These are phyloP conservation scores for Neocrepidodera transversa DNA, from an alignment of 2,888 invertebrate species.

Conservation along the genomic window DNA sequence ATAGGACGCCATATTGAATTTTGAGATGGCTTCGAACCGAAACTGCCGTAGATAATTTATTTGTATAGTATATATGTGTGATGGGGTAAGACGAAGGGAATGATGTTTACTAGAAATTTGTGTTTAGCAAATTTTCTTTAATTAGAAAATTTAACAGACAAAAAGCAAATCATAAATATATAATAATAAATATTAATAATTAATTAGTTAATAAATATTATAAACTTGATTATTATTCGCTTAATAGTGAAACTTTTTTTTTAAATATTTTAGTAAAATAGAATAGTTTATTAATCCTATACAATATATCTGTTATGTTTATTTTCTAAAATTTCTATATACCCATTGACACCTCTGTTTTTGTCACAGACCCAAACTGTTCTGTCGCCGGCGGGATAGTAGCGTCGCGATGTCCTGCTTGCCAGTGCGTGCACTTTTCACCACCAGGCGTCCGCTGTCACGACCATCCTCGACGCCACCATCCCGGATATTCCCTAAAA, in stretches of 20 bases:
- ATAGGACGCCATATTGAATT: not conserved
- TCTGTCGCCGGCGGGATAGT: slow-evolving; percentile 6
- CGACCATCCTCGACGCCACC: slow-evolving; percentile 48
- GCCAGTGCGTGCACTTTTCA: slow-evolving; percentile 49
- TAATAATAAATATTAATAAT: no score
- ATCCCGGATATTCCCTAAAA: slow-evolving; percentile 30
- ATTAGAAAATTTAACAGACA: no score
- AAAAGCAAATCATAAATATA: no score
- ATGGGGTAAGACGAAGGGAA: no score
- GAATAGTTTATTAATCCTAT: no score
- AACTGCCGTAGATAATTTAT: not conserved
- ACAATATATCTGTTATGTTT: no score
- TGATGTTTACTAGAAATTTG: no score
- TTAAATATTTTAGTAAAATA: no score
- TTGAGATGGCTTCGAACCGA: not conserved
- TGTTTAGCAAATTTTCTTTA: no score
- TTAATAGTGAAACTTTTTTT: no score
- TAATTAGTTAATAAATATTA: no score
- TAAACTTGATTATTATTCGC: no score
- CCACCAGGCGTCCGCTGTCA: slow-evolving; percentile 50
- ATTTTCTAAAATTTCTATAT: not conserved
- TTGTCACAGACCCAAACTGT: slow-evolving; percentile 20
- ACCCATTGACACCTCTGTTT: slow-evolving; percentile 10
- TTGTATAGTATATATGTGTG: not conserved
- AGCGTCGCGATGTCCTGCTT: slow-evolving; percentile 21